A percentile compares a stretch with the other conserved stretches of the same genome.
These are phyloP conservation scores for Mesorhabditis spiculigera DNA, from an alignment of 2,888 invertebrate species.

Conservation along the genomic window DNA sequence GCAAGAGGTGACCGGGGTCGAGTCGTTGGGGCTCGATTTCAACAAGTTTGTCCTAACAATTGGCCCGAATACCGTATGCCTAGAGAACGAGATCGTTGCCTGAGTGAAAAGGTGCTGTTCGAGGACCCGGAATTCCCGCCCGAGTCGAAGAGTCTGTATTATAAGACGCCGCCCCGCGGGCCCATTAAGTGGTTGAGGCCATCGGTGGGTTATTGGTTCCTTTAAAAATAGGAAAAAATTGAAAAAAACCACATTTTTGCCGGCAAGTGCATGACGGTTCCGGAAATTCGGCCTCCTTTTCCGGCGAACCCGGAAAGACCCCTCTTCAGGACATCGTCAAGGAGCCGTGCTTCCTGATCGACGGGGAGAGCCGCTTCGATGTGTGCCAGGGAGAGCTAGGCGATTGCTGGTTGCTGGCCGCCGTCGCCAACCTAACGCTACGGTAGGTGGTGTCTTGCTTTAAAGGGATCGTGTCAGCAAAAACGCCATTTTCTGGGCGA, in stretches of 20 bases:
- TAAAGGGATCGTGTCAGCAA: too few relatives aligned
- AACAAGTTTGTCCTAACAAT: background rate
- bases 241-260: background rate
- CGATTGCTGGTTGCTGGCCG: conserved; percentile 64
- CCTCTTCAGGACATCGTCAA: conserved; percentile 71
- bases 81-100: conserved; percentile 67
- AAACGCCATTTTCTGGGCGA: too few relatives aligned
- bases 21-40: conserved; percentile 28
- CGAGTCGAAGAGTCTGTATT: conserved; percentile 76
- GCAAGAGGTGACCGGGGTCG: background rate
- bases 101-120: conserved; percentile 67
- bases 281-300: too few relatives aligned
- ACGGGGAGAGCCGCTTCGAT: conserved; percentile 93
- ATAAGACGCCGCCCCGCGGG: conserved; percentile 77
- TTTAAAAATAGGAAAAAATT: background rate
- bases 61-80: conserved; percentile 69
- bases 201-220: conserved; percentile 59
- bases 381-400: conserved; percentile 63
- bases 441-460: background rate
- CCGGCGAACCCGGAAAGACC: background rate
- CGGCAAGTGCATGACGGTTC: background rate
- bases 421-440: conserved; percentile 87
- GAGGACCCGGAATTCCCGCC: conserved; percentile 82
- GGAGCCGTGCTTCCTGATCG: conserved; percentile 84
- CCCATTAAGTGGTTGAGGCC: conserved; percentile 88